Conservation (phyloP, 2,888 invertebrate genomes). For the Siphlonurus alternatus region DNA sequence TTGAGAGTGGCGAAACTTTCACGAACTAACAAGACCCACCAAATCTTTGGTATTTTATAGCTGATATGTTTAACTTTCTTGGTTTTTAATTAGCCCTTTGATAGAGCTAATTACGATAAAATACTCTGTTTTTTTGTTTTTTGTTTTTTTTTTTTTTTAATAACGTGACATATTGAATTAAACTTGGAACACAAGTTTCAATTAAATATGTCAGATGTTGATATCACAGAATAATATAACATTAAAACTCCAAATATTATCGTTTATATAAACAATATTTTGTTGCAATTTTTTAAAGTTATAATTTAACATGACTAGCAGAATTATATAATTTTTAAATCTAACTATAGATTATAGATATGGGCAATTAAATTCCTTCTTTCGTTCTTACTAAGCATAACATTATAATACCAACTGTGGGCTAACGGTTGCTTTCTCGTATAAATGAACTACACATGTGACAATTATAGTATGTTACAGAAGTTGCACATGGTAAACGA, state of each 20-base stretch:
- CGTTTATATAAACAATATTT: background rate
- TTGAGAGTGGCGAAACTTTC: no score
- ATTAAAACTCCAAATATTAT: background rate
- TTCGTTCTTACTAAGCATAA: no score
- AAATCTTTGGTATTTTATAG: background rate
- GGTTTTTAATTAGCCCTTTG: background rate
- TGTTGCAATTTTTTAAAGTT: background rate
- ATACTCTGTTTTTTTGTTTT: background rate
- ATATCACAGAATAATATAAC: conserved; percentile 2
- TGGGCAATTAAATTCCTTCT: no score
- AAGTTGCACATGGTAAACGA: no score
- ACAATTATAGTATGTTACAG: no score
- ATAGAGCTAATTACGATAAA: background rate
- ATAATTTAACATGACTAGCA: no score
- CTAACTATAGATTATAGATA: no score
- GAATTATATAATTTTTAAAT: no score
- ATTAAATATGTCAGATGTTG: conserved; percentile 1
- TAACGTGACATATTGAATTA: background rate
- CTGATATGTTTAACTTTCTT: background rate
- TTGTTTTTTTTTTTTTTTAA: no score
- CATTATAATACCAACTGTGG: no score
- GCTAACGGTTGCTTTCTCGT: no score
- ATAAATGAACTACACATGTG: no score
- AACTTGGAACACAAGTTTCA: background rate
- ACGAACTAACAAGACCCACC: background rate